phyloP scores from a whole-genome alignment of 2,888 invertebrate species.

The Dione vanillae region DNA sequence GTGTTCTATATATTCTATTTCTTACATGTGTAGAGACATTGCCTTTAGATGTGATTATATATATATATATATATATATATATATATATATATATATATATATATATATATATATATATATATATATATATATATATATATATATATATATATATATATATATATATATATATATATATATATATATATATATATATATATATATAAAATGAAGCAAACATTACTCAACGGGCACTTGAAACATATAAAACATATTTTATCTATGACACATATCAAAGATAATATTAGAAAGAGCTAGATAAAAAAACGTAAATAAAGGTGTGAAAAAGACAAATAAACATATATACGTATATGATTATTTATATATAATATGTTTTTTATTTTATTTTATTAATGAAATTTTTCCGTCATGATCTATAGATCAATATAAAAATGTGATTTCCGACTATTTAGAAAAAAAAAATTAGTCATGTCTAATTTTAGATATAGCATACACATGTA shows the following conservation, averaged over 20 bases:
- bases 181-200: too few relatives aligned
- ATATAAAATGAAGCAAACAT: not conserved
- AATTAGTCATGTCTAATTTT: not conserved
- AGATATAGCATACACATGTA: not conserved
- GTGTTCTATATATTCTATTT: too few relatives aligned
- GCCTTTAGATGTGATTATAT: too few relatives aligned
- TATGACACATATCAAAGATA: constrained; percentile 36
- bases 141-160: too few relatives aligned
- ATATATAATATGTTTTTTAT: not conserved
- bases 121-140: too few relatives aligned
- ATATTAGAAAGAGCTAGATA: constrained; percentile 25
- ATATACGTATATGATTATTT: not conserved
- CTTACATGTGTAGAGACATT: too few relatives aligned
- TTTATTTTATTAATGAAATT: not conserved
- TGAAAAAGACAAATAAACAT: not conserved
- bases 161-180: too few relatives aligned
- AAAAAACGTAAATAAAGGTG: constrained; percentile 27
- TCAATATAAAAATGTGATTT: not conserved
- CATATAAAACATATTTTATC: constrained; percentile 35
- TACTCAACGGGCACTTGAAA: constrained; percentile 25
- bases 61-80: too few relatives aligned
- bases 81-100: not conserved
- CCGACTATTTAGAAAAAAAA: not conserved
- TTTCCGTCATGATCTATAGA: too few relatives aligned
- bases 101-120: too few relatives aligned